These are phyloP conservation scores for Corythoichthys haematopterus DNA, from an alignment of 2,113 vertebrate species.

Conservation along the genomic window DNA sequence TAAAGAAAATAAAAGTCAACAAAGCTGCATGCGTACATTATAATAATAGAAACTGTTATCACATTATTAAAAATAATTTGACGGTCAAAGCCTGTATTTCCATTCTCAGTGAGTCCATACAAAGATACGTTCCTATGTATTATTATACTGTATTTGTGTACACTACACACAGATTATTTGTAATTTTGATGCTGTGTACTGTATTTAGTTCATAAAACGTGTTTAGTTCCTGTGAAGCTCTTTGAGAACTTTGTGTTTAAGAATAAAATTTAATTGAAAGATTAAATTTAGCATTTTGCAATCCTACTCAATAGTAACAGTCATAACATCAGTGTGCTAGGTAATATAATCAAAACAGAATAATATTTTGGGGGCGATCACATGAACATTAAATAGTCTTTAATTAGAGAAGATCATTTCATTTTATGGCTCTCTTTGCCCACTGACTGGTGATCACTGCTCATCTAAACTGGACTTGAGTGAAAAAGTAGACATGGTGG, in stretches of 20 bases:
- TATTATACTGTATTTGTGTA: too few species aligned
- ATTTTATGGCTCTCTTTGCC: not conserved
- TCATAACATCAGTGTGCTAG: not conserved
- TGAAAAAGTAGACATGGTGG: slow-evolving; percentile 47
- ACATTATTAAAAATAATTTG: too few species aligned
- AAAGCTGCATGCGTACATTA: too few species aligned
- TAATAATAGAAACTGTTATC: too few species aligned
- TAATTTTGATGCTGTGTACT: too few species aligned
- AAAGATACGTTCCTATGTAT: too few species aligned
- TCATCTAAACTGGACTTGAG: slow-evolving; percentile 33
- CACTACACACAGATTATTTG: too few species aligned
- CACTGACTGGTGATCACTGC: slow-evolving; percentile 15
- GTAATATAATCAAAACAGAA: not conserved
- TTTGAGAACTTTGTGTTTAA: too few species aligned
- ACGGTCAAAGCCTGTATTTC: too few species aligned
- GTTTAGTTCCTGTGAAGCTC: not conserved
- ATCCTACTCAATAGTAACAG: not conserved
- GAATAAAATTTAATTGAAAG: not conserved
- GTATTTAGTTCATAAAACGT: too few species aligned
- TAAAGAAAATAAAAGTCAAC: too few species aligned
- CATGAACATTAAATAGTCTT: not conserved
- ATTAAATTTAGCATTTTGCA: not conserved
- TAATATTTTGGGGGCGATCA: not conserved
- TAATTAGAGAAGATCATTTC: not conserved
- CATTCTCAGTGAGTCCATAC: too few species aligned